Base-by-base conservation (phyloP, 2,888 invertebrate species). In the Mellilla xanthometata region DNA sequence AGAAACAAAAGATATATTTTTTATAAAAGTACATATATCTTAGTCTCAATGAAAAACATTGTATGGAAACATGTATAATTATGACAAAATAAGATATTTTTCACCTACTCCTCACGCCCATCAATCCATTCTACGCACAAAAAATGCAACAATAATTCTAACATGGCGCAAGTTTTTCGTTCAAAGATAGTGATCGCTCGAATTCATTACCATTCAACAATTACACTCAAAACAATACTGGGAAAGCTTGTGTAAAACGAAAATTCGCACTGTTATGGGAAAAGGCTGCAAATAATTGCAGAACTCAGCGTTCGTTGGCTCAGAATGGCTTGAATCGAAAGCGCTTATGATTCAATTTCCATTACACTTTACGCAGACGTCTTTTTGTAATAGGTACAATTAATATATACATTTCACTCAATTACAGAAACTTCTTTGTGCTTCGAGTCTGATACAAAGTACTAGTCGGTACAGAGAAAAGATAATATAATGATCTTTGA, bases 151-250 rank as follows among this genome's bases (percentile, higher is more conserved):
- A 35, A 46, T 57, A 45, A 39, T 34, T 24, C 8, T 7, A 33
- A 39, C 44, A 60, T 56, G 61, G 56, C 56, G 57, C 55, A 60
- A 40, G 55, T 69, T 58, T 59, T 65, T 49, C 49, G 46, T 43
- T 45, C 39, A 52, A 54, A 72, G 75, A 78, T 76, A 73, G 61
- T 45, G 60, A 62, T 70, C 70, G 68, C 69, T 63, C 70, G 65
- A 68, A 71, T 75, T 77, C 73, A 79, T 79, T 79, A 79, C 64
- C 71, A 65, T 67, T 61, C 60, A 65, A 68, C 77, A 75, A 81
- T 82, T 76, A 81, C 70, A 63, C 54, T 56, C 63, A 56, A 58
- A 58, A 85, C 84, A 86, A 86, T 85, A 64, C 79, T 85, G 85
- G 66, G 85, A 85, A 81, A 72, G 58, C 60, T 63, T 60, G 4